phyloP scores from a whole-genome alignment of 2,113 vertebrate genomes.

The Hippocampus mohnikei region DNA sequence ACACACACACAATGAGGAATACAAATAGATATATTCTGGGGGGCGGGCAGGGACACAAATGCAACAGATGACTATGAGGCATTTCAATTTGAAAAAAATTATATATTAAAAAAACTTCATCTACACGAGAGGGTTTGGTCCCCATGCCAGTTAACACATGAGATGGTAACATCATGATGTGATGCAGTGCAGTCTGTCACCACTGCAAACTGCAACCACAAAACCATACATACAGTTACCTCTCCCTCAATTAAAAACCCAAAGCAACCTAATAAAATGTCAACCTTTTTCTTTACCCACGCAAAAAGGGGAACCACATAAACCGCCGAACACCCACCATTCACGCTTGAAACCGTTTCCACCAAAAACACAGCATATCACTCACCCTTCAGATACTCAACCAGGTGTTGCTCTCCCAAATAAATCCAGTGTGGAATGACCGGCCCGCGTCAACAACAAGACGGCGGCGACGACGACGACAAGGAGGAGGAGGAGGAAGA shows the following conservation, averaged over 20 bases:
- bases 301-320: neutral
- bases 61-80: neutral
- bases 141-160: neutral
- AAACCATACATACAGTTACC: neutral
- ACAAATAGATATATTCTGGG: no score
- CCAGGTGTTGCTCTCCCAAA: conserved; percentile 6
- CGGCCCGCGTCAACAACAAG: conserved; percentile 29
- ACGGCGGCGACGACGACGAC: conserved; percentile 24
- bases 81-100: neutral
- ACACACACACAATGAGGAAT: no score
- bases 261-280: neutral
- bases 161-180: neutral
- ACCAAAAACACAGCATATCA: neutral
- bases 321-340: neutral
- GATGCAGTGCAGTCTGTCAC: neutral
- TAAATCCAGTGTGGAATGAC: conserved; percentile 8
- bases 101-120: neutral
- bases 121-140: neutral
- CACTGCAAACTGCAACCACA: neutral
- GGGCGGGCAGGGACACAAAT: no score
- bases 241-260: no score
- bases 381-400: conserved; percentile 8
- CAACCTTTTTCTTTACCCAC: neutral
- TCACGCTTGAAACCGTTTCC: conserved; percentile 1
- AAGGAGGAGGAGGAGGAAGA: conserved; percentile 16